A percentile compares a stretch with the other conserved stretches of the same genome.
These are phyloP conservation scores for Sphaerophoria rueppellii DNA, from an alignment of 2,888 invertebrate genomes.

Conservation along the genomic window DNA sequence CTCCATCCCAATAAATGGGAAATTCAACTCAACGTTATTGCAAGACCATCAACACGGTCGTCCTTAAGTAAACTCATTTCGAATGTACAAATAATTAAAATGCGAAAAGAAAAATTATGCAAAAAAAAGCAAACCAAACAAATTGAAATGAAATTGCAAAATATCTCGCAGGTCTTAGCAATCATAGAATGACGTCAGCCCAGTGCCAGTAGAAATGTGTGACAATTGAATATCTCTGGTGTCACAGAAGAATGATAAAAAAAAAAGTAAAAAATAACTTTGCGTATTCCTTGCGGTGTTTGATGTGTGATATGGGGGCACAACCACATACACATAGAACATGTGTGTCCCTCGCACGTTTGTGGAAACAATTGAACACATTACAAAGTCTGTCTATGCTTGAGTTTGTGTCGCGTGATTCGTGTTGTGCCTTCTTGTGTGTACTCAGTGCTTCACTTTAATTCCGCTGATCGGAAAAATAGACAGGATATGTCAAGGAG, in stretches of 20 bases:
- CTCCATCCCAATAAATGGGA: constrained; percentile 12
- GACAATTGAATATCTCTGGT: constrained; percentile 25
- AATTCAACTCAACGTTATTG: constrained; percentile 14
- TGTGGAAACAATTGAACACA: constrained; percentile 10
- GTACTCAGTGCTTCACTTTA: constrained; percentile 28
- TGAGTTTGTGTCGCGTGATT: constrained; percentile 48
- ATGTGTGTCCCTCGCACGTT: neutral
- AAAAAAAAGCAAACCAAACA: neutral
- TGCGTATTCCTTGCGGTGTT: constrained; percentile 1
- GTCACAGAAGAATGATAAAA: neutral
- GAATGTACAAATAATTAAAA: constrained; percentile 56
- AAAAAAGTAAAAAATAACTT: constrained; percentile 31
- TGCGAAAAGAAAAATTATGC: constrained; percentile 20
- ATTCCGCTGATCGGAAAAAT: constrained; percentile 17
- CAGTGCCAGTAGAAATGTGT: neutral
- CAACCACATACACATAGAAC: neutral
- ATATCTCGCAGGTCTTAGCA: constrained; percentile 12
- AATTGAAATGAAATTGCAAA: constrained; percentile 4
- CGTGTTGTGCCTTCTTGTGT: constrained; percentile 3
- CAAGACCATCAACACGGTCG: constrained; percentile 14
- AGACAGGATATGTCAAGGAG: neutral
- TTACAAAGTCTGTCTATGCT: neutral
- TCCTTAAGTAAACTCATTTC: constrained; percentile 62
- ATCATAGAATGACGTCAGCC: constrained; percentile 30
- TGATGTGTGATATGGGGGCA: neutral